These are phyloP conservation scores for Microctonus brassicae DNA, from an alignment of 2,888 invertebrate genomes.

Conservation along the genomic window DNA sequence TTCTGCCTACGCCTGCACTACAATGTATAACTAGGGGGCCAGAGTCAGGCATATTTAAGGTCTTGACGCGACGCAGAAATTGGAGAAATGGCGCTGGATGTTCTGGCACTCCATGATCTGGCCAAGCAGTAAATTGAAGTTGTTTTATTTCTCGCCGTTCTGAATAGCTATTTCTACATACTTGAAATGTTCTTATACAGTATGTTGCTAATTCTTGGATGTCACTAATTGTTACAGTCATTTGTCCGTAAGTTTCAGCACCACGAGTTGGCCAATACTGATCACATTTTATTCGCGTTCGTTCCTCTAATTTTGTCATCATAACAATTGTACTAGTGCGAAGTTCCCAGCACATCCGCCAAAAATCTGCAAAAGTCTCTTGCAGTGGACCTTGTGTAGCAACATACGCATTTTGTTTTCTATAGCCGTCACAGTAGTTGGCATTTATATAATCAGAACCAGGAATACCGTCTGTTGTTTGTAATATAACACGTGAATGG, in stretches of 20 bases:
- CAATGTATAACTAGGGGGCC: slow-evolving; percentile 97
- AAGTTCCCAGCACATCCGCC: slow-evolving; percentile 99
- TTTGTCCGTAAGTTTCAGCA: slow-evolving; percentile 93
- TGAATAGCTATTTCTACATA: slow-evolving; percentile 82
- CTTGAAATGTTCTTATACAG: slow-evolving; percentile 96
- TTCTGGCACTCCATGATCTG: slow-evolving; percentile 99
- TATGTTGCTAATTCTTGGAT: slow-evolving; percentile 98
- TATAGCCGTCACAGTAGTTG: slow-evolving; percentile 99
- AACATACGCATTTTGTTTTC: slow-evolving; percentile 98
- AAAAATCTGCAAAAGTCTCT: slow-evolving; percentile 98
- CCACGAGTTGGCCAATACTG: slow-evolving; percentile 98
- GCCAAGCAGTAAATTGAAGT: slow-evolving; percentile 99
- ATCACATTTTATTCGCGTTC: slow-evolving; percentile 96
- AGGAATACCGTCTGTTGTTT: slow-evolving; percentile 87
- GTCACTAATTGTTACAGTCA: slow-evolving; percentile 94
- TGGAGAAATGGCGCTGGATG: slow-evolving; percentile 98
- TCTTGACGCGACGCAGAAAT: slow-evolving; percentile 93
- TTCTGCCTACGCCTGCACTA: slow-evolving; percentile 88
- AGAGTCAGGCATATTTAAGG: slow-evolving; percentile 90
- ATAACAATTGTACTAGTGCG: slow-evolving; percentile 95
- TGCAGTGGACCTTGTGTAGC: slow-evolving; percentile 99
- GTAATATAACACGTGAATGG: slow-evolving; percentile 95
- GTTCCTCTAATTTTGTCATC: slow-evolving; percentile 99
- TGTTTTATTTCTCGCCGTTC: slow-evolving; percentile 97
- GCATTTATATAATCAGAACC: slow-evolving; percentile 99